These are phyloP conservation scores for Cichlasoma orientale DNA, from an alignment of 2,797 vertebrate species.

Conservation along the genomic window DNA sequence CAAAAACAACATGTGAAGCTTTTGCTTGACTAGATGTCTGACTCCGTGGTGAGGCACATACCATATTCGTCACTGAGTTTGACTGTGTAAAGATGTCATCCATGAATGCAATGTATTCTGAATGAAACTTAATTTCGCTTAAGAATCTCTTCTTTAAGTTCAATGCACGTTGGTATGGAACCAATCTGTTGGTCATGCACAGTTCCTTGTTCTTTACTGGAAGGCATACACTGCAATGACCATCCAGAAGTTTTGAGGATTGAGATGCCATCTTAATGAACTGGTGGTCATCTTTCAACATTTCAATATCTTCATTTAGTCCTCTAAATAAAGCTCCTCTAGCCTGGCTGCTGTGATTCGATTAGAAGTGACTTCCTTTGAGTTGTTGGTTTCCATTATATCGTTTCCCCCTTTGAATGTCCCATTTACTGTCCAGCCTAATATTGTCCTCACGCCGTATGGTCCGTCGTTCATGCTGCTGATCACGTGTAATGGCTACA, in stretches of 20 bases:
- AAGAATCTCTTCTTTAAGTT: background rate
- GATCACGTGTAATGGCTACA: slow-evolving; percentile 18
- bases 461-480: slow-evolving; percentile 14
- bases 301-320: background rate
- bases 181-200: background rate
- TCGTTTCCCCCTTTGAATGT: background rate
- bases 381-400: background rate
- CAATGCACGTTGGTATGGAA: background rate
- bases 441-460: background rate
- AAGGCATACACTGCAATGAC: slow-evolving; percentile 10
- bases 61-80: slow-evolving; percentile 16
- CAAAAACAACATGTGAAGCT: slow-evolving; percentile 7
- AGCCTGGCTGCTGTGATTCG: background rate
- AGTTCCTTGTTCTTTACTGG: background rate
- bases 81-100: background rate
- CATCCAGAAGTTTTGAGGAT: background rate
- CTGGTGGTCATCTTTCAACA: slow-evolving; percentile 14
- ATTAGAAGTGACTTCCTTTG: background rate
- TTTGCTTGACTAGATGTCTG: slow-evolving; percentile 40
- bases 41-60: slow-evolving; percentile 50
- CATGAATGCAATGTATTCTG: background rate
- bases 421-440: slow-evolving; percentile 13
- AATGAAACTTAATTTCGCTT: background rate
- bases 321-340: slow-evolving; percentile 7
- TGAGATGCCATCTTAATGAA: slow-evolving; percentile 8